Percentiles rank a stretch among this genome's conserved stretches.
Conservation (phyloP, 2,797 vertebrate species). For the Carcharodon carcharias region DNA sequence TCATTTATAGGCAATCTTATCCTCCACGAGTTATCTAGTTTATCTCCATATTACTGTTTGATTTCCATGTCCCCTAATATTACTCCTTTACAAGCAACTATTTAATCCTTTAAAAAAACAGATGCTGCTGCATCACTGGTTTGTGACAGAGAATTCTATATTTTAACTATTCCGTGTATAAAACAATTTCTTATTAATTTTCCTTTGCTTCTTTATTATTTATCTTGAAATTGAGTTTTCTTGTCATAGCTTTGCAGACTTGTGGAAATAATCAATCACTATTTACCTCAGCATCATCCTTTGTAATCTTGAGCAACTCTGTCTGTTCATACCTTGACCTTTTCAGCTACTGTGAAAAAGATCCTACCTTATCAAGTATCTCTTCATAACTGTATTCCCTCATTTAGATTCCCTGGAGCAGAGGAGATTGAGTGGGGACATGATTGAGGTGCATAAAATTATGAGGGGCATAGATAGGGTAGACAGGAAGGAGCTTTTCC, state of each 20-base stretch:
- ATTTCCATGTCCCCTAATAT: neutral
- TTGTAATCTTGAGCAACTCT: neutral
- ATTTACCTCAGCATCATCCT: neutral
- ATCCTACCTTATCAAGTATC: neutral
- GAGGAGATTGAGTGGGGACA: too few species aligned
- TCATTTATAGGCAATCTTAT: neutral
- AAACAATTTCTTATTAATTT: neutral
- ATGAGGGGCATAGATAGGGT: too few species aligned
- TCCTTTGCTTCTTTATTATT: neutral
- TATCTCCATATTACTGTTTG: neutral
- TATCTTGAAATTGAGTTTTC: neutral
- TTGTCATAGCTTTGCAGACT: neutral
- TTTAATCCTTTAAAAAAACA: neutral
- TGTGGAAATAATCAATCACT: neutral
- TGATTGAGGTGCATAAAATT: too few species aligned
- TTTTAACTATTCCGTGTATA: neutral
- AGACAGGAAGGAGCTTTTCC: too few species aligned
- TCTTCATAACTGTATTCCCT: neutral
- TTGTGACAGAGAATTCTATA: neutral
- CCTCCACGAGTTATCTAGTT: neutral
- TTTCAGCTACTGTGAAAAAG: neutral
- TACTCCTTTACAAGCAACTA: neutral
- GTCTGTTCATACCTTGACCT: neutral
- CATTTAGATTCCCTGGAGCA: neutral
- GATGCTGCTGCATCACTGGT: neutral